Evolutionary conservation across 2,888 invertebrate genomes (phyloP).

Genomic region (Cosmorhoe ocellata): DNA sequence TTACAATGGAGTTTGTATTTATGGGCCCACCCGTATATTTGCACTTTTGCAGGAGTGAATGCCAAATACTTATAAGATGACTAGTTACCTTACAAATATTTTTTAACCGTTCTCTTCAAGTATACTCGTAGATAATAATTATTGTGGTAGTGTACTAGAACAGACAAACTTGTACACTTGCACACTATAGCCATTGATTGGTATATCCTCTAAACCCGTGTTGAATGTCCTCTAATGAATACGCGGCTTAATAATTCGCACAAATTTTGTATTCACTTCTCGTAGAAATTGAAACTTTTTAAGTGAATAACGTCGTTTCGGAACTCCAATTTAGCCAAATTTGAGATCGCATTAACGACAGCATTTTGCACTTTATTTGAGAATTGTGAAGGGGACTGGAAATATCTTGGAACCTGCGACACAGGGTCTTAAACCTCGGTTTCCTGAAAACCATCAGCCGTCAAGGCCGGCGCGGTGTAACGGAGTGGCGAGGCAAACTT

Average conservation of each 20-base stretch:
- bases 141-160: no score
- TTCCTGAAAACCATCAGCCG: no score
- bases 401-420: constrained; percentile 3
- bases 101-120: no score
- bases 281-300: constrained; percentile 29
- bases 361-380: constrained; percentile 31
- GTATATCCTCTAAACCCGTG: not conserved
- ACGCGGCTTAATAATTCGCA: constrained; percentile 3
- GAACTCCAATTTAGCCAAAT: constrained; percentile 27
- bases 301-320: constrained; percentile 31
- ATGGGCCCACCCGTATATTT: no score
- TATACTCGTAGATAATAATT: no score
- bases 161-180: no score
- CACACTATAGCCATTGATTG: not conserved
- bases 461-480: no score
- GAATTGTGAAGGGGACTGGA: constrained; percentile 13
- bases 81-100: no score
- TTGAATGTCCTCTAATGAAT: constrained; percentile 9
- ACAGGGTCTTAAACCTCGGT: not conserved
- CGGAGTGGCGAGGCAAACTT: no score
- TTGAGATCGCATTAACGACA: constrained; percentile 28
- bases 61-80: no score
- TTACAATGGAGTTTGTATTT: no score
- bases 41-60: no score
- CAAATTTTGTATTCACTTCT: constrained; percentile 20